A percentile compares a stretch with the other conserved stretches of the same genome.
Evolutionary conservation across 2,888 invertebrate genomes (phyloP).

Genomic region (Tinea pellionella): DNA sequence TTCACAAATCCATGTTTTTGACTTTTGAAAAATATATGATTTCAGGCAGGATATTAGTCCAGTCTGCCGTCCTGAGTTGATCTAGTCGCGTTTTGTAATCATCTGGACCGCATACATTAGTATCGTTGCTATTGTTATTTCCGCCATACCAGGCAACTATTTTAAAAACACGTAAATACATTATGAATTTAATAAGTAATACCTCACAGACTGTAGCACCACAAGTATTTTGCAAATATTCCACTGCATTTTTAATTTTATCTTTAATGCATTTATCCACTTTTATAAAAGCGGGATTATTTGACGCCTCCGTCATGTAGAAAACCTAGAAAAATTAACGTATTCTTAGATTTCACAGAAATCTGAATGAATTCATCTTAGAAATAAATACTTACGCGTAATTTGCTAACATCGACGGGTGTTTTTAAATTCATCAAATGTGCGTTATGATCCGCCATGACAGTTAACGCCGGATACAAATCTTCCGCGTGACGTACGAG

Average conservation of each 20-base stretch:
- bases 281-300: constrained; percentile 55
- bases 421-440: constrained; percentile 54
- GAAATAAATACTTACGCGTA: constrained; percentile 40
- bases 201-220: constrained; percentile 42
- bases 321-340: constrained; percentile 56
- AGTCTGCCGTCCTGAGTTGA: no score
- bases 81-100: no score
- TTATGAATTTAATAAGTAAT: no score
- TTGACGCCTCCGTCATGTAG: constrained; percentile 73
- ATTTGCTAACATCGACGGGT: constrained; percentile 50
- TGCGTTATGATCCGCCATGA: constrained; percentile 66
- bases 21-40: no score
- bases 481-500: constrained; percentile 84
- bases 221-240: constrained; percentile 56
- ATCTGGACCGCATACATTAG: no score
- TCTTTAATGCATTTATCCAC: constrained; percentile 65
- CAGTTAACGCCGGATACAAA: constrained; percentile 72
- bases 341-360: not conserved
- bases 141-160: no score
- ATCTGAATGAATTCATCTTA: not conserved
- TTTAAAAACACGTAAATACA: no score
- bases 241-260: constrained; percentile 54
- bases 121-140: no score
- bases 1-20: no score
- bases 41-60: no score